Conservation (phyloP, 2,113 vertebrate species). For the Callipepla californica region DNA sequence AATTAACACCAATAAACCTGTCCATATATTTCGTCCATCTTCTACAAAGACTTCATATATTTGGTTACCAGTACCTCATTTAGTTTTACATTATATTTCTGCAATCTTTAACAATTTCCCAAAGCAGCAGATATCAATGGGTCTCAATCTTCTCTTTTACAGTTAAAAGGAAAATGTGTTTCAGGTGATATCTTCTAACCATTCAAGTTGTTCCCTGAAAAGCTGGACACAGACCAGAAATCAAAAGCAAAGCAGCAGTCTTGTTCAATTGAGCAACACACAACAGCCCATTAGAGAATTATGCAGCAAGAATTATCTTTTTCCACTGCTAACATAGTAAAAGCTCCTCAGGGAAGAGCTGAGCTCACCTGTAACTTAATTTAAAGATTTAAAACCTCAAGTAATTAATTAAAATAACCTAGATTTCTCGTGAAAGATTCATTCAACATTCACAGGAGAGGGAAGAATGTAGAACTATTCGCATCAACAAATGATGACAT, state of each 20-base stretch:
- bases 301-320: constrained; percentile 26
- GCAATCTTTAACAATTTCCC: neutral
- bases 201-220: neutral
- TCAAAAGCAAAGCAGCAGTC: constrained; percentile 12
- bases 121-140: neutral
- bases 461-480: constrained; percentile 10
- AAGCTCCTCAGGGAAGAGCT: constrained; percentile 50
- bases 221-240: constrained; percentile 29
- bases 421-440: constrained; percentile 35
- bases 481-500: neutral
- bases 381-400: constrained; percentile 42
- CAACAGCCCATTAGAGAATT: constrained; percentile 38
- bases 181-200: neutral
- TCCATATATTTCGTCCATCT: neutral
- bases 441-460: constrained; percentile 22
- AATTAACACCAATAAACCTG: neutral
- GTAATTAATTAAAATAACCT: constrained; percentile 63
- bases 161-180: neutral
- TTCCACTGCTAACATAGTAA: constrained; percentile 21
- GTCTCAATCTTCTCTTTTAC: neutral
- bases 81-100: neutral
- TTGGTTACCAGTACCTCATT: neutral
- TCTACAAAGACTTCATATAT: neutral
- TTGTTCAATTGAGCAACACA: neutral
- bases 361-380: constrained; percentile 69